phyloP scores from a whole-genome alignment of 2,797 vertebrate species.

The Hylomyscus alleni region DNA sequence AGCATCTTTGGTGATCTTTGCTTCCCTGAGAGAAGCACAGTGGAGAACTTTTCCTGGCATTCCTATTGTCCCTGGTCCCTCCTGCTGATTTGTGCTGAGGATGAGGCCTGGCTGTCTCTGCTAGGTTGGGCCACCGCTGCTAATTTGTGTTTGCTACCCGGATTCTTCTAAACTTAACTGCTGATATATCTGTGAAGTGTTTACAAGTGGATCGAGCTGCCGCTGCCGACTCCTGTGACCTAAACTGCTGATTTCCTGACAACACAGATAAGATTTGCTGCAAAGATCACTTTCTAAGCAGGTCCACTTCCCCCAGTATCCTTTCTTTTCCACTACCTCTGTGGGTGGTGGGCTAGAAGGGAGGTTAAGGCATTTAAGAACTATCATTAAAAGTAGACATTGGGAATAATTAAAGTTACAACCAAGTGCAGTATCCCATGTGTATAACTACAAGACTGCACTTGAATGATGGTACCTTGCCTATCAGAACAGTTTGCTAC shows the following conservation, averaged over 20 bases:
- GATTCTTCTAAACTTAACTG: neutral
- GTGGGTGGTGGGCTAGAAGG: neutral
- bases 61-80: neutral
- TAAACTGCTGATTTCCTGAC: neutral
- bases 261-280: neutral
- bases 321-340: neutral
- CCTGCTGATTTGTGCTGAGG: neutral
- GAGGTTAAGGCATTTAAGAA: neutral
- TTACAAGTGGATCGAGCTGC: neutral
- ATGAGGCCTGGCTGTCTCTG: neutral
- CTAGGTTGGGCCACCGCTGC: neutral
- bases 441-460: slow-evolving; percentile 28
- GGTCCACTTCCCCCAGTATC: neutral
- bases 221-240: neutral
- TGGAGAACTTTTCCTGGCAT: neutral
- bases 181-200: neutral
- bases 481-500: neutral
- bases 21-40: neutral
- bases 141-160: neutral
- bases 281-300: neutral
- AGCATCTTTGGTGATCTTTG: neutral
- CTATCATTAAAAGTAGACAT: neutral
- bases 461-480: neutral
- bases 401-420: neutral
- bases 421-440: neutral